Conservation (phyloP, 1,140 invertebrate genomes). For the Globodera rostochiensis region DNA sequence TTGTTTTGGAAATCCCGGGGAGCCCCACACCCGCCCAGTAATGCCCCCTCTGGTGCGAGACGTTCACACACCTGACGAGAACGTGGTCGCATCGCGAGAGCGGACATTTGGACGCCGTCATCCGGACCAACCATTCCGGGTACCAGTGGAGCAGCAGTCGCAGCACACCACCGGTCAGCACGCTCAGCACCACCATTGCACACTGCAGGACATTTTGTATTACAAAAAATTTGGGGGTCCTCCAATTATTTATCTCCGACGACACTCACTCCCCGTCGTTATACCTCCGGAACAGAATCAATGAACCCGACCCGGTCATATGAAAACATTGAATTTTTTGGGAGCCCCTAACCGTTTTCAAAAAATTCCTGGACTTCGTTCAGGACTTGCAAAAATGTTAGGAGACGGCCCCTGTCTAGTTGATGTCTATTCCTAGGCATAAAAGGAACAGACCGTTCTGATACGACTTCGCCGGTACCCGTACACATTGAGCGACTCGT, state of each 20-base stretch:
- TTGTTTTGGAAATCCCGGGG: background rate
- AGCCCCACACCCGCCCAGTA: too few species aligned
- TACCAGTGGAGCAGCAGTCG: conserved; percentile 61
- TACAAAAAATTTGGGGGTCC: background rate
- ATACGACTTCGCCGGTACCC: conserved; percentile 44
- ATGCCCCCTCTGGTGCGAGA: too few species aligned
- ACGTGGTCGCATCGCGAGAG: conserved; percentile 54
- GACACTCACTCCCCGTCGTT: too few species aligned
- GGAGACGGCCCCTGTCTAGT: too few species aligned
- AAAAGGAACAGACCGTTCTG: conserved; percentile 47
- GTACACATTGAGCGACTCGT: conserved; percentile 53
- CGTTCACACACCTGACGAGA: conserved; percentile 44
- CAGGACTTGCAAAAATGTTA: too few species aligned
- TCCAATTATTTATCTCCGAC: too few species aligned
- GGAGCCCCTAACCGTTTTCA: too few species aligned
- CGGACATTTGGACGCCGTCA: conserved; percentile 41
- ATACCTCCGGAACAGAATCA: too few species aligned
- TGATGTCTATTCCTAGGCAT: background rate
- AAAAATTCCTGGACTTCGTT: too few species aligned
- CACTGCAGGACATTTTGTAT: conserved; percentile 36
- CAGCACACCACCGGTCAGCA: conserved; percentile 55
- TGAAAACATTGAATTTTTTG: too few species aligned
- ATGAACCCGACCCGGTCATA: too few species aligned
- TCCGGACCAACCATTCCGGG: conserved; percentile 48
- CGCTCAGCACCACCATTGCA: conserved; percentile 33